phyloP scores from a whole-genome alignment of 2,888 invertebrate species.

The Venustoraphidia nigricollis region DNA sequence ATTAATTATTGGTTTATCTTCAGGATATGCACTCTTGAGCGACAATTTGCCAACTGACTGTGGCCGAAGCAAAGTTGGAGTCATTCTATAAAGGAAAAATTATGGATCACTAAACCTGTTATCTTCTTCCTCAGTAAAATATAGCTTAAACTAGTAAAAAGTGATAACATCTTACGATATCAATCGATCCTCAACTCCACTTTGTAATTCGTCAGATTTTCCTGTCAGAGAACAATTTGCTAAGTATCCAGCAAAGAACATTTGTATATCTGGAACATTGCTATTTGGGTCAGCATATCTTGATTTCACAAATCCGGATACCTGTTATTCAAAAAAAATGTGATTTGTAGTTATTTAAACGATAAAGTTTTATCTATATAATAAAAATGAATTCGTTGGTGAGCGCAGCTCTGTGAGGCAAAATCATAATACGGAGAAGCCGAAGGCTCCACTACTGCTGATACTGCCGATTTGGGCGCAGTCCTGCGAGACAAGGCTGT shows the following conservation, averaged over 20 bases:
- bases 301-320: slow-evolving; percentile 7
- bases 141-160: too few relatives aligned
- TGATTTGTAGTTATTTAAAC: background rate
- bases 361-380: background rate
- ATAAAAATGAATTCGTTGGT: too few relatives aligned
- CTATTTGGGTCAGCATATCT: slow-evolving; percentile 4
- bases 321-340: slow-evolving; percentile 1
- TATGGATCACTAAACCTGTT: background rate
- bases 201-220: background rate
- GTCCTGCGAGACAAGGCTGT: too few relatives aligned
- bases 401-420: too few relatives aligned
- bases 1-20: slow-evolving; percentile 4
- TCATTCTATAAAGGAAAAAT: slow-evolving; percentile 2
- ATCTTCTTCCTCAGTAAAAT: too few relatives aligned
- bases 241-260: slow-evolving; percentile 8
- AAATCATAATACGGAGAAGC: too few relatives aligned
- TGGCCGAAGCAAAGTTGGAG: slow-evolving; percentile 7
- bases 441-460: too few relatives aligned
- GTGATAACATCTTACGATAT: too few relatives aligned
- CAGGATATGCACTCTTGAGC: slow-evolving; percentile 4
- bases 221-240: slow-evolving; percentile 6
- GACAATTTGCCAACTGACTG: slow-evolving; percentile 6
- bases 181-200: too few relatives aligned
- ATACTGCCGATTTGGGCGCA: too few relatives aligned
- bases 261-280: slow-evolving; percentile 8